A percentile compares a stretch with the other conserved stretches of the same genome.
Conservation (phyloP, 2,888 invertebrate genomes). For the Pristionchus fissidentatus region DNA sequence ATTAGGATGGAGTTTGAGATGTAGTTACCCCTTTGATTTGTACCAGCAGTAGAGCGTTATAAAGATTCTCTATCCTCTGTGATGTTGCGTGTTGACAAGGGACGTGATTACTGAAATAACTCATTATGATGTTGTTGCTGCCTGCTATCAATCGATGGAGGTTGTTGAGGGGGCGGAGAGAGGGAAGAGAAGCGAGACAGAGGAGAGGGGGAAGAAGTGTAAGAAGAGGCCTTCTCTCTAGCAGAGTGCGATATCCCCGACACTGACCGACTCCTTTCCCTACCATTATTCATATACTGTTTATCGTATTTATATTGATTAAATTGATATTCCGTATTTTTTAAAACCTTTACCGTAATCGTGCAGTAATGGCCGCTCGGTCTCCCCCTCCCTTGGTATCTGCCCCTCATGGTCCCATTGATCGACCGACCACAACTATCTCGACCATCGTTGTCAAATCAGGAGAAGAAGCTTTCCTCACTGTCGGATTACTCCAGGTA, state of each 20-base stretch:
- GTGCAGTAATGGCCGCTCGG: constrained; percentile 42
- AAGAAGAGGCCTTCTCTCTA: constrained; percentile 29
- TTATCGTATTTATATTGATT: neutral
- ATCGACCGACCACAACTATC: constrained; percentile 82
- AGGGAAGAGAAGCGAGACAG: constrained; percentile 21
- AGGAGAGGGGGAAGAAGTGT: constrained; percentile 37
- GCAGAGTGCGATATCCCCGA: constrained; percentile 32
- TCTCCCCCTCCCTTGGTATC: constrained; percentile 30
- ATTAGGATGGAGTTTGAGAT: constrained; percentile 56
- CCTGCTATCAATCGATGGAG: constrained; percentile 23
- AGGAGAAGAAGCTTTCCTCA: constrained; percentile 86
- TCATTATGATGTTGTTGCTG: constrained; percentile 5
- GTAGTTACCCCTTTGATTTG: constrained; percentile 39
- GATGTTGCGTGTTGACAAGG: neutral
- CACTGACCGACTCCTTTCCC: constrained; percentile 9
- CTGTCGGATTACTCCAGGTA: constrained; percentile 90
- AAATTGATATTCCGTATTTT: neutral
- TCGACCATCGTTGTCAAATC: constrained; percentile 92
- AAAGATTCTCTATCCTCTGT: constrained; percentile 29
- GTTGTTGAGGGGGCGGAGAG: constrained; percentile 43
- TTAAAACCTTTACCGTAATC: neutral
- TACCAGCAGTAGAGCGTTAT: constrained; percentile 27
- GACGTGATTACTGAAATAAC: neutral
- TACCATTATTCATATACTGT: neutral
- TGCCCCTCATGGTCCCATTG: neutral